Evolutionary conservation across 1,140 invertebrate genomes (phyloP), one percentile per base, ranked within the genome.

Genomic region (Cydia fagiglandana): DNA sequence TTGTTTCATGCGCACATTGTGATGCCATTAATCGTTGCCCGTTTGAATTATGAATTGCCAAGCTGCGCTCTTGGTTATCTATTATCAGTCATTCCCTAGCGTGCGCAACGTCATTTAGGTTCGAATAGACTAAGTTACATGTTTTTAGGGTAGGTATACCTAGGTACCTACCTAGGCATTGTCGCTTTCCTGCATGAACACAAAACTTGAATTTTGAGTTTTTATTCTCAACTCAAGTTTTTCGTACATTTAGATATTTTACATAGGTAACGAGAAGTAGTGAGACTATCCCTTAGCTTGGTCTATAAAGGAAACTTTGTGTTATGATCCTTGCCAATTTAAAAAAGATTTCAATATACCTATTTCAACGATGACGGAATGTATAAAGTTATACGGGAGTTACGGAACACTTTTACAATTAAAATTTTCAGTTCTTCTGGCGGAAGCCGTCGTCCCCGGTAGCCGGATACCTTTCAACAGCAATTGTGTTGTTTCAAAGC

Each of bases 1-100:
- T 86, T 86, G 84, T 83, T 82, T 82, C 68, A 81, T 81, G 76
- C 79, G 79, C 74, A 81, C 81, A 81, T 80, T 83, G 80, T 83
- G 79, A 82, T 80, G 79, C 80, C 79, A 79, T 84, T 82, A 81
- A 85, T 84, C 79, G 77, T 79, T 79, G 73, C 77, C 70, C 38
- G 28, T 73, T 77, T 80, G 77, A 77, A 80, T 80, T 77, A 79
- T 79, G 76, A 73, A 80, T 79, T 77, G 64, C 66, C 34, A 38
- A 38, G 66, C 66, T 24, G 66, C 61, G 56, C 73, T 76, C 64
- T 66, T 50, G 9, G 56, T 61, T 61, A 61, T 61, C 56, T 24
- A 24, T 24, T 61, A 61, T 20, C 56, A 61, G 56, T 24, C 56
- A 61, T 24, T 20, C 56, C 56, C 20, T 24, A 61, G 20, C 56